phyloP scores from a whole-genome alignment of 2,888 invertebrate genomes.

The Acanthosoma haemorrhoidale region DNA sequence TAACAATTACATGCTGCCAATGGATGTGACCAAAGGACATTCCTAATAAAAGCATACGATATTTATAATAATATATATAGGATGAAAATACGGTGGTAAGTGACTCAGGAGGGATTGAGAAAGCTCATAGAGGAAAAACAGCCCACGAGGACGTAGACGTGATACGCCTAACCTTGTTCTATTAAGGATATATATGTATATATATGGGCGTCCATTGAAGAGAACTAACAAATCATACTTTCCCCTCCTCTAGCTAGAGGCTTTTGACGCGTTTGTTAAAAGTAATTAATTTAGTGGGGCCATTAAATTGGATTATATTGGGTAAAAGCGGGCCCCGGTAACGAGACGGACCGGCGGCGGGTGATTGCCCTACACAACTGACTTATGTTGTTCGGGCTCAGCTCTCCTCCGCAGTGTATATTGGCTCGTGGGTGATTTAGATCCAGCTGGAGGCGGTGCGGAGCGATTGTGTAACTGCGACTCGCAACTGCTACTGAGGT shows the following conservation, averaged over 20 bases:
- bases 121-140: neutral
- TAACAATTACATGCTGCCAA: too few species aligned
- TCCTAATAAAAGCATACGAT: too few species aligned
- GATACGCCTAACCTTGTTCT: neutral
- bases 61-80: too few species aligned
- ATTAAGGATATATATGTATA: neutral
- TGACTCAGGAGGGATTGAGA: too few species aligned
- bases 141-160: neutral
- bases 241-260: too few species aligned
- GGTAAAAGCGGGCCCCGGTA: slow-evolving; percentile 1
- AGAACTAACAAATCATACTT: neutral
- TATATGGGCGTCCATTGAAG: neutral
- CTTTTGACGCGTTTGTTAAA: slow-evolving; percentile 8
- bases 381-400: too few species aligned
- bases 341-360: too few species aligned
- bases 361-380: too few species aligned
- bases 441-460: neutral
- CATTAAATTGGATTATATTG: slow-evolving; percentile 12
- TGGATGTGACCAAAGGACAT: too few species aligned
- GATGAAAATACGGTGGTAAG: too few species aligned
- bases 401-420: too few species aligned
- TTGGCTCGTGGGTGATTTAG: too few species aligned
- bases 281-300: neutral
- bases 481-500: slow-evolving; percentile 10
- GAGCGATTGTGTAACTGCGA: slow-evolving; percentile 4